A percentile compares a stretch with the other conserved stretches of the same genome.
Conservation (phyloP, 2,113 vertebrate genomes). For the Odontesthes bonariensis region DNA sequence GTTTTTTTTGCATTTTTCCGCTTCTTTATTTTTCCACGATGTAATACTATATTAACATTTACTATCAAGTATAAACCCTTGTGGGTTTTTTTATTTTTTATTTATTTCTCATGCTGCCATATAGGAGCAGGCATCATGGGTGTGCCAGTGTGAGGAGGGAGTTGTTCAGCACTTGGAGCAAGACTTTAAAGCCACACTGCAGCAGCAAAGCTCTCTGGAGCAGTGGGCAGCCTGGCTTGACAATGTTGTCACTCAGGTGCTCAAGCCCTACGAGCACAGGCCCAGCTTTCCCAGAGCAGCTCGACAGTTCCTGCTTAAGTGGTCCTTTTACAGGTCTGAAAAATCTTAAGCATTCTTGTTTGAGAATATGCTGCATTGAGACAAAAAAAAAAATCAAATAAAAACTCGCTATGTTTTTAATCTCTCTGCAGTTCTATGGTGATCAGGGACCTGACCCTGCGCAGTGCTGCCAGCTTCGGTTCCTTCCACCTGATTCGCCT, state of each 20-base stretch:
- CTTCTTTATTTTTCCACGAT: neutral
- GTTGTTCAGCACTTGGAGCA: constrained; percentile 96
- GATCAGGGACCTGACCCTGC: constrained; percentile 96
- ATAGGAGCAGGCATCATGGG: constrained; percentile 98
- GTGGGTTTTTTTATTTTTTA: neutral
- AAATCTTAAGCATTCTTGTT: too few relatives aligned
- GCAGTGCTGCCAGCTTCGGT: constrained; percentile 97
- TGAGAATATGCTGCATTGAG: neutral
- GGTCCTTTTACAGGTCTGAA: constrained; percentile 97
- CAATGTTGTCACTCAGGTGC: constrained; percentile 92
- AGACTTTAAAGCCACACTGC: constrained; percentile 96
- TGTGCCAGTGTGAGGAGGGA: constrained; percentile 97
- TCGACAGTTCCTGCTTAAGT: constrained; percentile 96
- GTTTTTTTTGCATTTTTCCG: neutral
- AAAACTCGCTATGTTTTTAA: neutral
- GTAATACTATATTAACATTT: neutral
- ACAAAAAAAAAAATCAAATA: neutral
- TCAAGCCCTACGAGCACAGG: constrained; percentile 92
- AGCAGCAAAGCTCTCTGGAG: constrained; percentile 98
- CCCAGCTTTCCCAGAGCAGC: constrained; percentile 94
- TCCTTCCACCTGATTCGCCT: constrained; percentile 99
- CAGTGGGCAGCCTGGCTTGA: constrained; percentile 98
- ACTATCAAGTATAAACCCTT: neutral
- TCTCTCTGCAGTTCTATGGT: constrained; percentile 92
- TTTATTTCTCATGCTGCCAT: neutral